phyloP scores from a whole-genome alignment of 2,888 invertebrate species.

The Temnothorax ravouxi region DNA sequence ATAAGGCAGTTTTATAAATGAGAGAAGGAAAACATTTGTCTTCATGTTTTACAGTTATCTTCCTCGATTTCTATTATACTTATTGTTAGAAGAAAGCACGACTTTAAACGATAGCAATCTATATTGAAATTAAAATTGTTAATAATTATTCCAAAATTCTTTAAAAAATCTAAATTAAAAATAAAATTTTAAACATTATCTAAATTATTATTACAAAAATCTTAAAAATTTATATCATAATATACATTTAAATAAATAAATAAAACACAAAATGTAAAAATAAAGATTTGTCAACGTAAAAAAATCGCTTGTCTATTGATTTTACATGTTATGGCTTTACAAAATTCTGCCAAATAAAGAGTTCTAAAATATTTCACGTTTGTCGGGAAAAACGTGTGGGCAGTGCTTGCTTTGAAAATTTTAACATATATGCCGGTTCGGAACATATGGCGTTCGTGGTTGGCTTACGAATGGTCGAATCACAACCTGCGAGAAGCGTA shows the following conservation, averaged over 20 bases:
- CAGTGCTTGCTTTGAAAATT: constrained; percentile 60
- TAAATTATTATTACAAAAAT: not conserved
- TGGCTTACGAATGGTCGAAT: constrained; percentile 48
- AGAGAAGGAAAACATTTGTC: constrained; percentile 27
- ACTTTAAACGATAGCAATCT: not conserved
- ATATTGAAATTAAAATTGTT: not conserved
- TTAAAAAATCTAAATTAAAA: not conserved
- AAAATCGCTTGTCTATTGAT: not conserved
- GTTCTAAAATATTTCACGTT: constrained; percentile 21
- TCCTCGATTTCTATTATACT: not conserved
- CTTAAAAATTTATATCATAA: not conserved
- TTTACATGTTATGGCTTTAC: not conserved
- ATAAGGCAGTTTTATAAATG: constrained; percentile 36
- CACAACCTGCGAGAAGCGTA: constrained; percentile 44
- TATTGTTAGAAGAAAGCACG: not conserved
- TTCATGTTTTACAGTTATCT: not conserved
- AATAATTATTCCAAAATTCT: not conserved
- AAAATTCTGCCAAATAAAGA: not conserved
- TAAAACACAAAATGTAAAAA: not conserved
- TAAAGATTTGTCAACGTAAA: not conserved
- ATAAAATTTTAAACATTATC: not conserved
- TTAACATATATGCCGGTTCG: constrained; percentile 25
- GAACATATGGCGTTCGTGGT: constrained; percentile 49
- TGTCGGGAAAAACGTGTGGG: constrained; percentile 23
- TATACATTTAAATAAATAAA: constrained; percentile 1